Evolutionary conservation across 2,888 invertebrate species (phyloP).

Genomic region (Chesias legatella): DNA sequence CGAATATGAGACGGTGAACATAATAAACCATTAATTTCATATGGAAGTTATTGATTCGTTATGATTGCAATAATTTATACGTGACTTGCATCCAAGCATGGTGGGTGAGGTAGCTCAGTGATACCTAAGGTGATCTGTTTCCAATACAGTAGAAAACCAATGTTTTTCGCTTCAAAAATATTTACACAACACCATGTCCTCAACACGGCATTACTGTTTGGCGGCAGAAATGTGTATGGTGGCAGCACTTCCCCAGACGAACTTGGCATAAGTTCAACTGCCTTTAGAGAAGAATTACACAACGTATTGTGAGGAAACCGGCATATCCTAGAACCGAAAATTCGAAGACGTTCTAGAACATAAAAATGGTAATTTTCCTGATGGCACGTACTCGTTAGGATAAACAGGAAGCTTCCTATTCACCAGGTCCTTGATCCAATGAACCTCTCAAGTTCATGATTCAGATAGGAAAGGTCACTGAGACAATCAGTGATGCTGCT

Average conservation of each 20-base stretch:
- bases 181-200: slow-evolving; percentile 50
- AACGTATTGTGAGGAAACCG: too few relatives aligned
- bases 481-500: neutral
- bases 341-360: slow-evolving; percentile 21
- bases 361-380: slow-evolving; percentile 19
- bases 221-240: too few relatives aligned
- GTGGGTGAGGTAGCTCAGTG: too few relatives aligned
- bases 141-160: too few relatives aligned
- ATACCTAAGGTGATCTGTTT: too few relatives aligned
- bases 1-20: slow-evolving; percentile 20
- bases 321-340: too few relatives aligned
- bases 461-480: slow-evolving; percentile 27
- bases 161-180: too few relatives aligned
- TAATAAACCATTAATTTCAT: slow-evolving; percentile 40
- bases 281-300: too few relatives aligned
- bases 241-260: too few relatives aligned
- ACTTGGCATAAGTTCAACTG: too few relatives aligned
- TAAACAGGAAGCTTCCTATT: slow-evolving; percentile 70
- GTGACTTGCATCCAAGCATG: slow-evolving; percentile 58
- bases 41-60: slow-evolving; percentile 52
- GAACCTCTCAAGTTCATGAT: slow-evolving; percentile 50
- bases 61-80: slow-evolving; percentile 61
- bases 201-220: too few relatives aligned
- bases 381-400: slow-evolving; percentile 51
- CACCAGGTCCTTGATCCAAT: slow-evolving; percentile 47